phyloP scores from a whole-genome alignment of 2,888 invertebrate genomes.

The Willowsia nigromaculata region DNA sequence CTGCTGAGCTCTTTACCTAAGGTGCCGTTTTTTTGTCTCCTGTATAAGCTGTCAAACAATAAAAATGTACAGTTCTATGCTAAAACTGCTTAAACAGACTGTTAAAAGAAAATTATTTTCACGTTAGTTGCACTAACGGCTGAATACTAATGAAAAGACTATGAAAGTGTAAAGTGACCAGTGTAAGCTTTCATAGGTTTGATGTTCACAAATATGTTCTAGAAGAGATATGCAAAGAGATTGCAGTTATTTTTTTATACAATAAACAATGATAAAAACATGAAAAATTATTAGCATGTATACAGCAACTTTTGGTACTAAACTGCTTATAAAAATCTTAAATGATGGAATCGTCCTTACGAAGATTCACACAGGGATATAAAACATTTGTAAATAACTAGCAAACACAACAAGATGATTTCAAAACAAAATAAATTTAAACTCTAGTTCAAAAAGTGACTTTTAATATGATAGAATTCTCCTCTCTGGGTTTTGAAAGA shows the following conservation, averaged over 20 bases:
- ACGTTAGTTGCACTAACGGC: not conserved
- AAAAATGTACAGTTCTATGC: constrained; percentile 21
- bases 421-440: constrained; percentile 1
- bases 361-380: constrained; percentile 50
- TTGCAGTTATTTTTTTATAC: constrained; percentile 34
- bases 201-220: constrained; percentile 7
- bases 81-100: not conserved
- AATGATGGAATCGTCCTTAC: constrained; percentile 30
- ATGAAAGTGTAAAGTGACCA: not conserved
- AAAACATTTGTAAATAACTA: not conserved
- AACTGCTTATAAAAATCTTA: not conserved
- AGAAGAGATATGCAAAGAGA: not conserved
- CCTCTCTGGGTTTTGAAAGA: too few relatives aligned
- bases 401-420: constrained; percentile 17
- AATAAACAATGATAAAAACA: constrained; percentile 10
- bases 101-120: not conserved
- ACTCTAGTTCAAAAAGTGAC: not conserved
- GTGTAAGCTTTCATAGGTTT: not conserved
- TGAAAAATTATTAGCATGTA: constrained; percentile 19
- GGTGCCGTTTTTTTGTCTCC: constrained; percentile 8
- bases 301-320: not conserved
- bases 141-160: not conserved
- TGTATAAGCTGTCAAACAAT: constrained; percentile 40
- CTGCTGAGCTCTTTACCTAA: not conserved
- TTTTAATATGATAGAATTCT: not conserved